Conservation (phyloP, 23 tunicate species). For the Halocynthia roretzi region DNA sequence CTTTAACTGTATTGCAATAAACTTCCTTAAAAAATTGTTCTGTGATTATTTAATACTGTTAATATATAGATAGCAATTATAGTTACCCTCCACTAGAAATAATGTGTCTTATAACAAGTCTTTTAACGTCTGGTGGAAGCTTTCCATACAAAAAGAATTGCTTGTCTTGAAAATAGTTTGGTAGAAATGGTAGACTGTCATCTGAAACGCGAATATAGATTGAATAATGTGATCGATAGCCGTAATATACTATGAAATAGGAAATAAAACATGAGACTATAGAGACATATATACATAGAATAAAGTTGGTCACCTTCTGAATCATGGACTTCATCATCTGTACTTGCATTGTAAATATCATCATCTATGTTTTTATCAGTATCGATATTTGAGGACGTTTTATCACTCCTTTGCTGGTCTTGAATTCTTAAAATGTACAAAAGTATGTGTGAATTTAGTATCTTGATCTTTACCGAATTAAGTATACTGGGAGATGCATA, state of each 20-base stretch:
- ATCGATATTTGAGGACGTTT: not conserved
- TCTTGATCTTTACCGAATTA: too few species aligned
- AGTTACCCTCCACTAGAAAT: slow-evolving; percentile 60
- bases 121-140: slow-evolving; percentile 16
- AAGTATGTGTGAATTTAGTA: too few species aligned
- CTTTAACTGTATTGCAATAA: too few species aligned
- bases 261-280: too few species aligned
- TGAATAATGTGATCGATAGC: not conserved
- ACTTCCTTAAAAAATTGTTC: not conserved
- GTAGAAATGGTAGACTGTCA: slow-evolving; percentile 28
- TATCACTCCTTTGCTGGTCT: not conserved
- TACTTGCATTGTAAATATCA: slow-evolving; percentile 49
- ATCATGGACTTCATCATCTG: slow-evolving; percentile 48
- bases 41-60: not conserved
- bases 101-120: slow-evolving; percentile 34
- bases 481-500: too few species aligned
- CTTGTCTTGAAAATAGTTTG: slow-evolving; percentile 36
- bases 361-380: slow-evolving; percentile 3
- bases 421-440: not conserved
- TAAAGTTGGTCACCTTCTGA: not conserved
- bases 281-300: too few species aligned
- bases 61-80: not conserved
- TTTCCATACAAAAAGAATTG: slow-evolving; percentile 39
- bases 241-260: not conserved
- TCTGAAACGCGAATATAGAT: not conserved